Percentiles rank a stretch among this genome's conserved stretches.
phyloP scores from a whole-genome alignment of 2,797 vertebrate species.

The Halcyon chelicuti region DNA sequence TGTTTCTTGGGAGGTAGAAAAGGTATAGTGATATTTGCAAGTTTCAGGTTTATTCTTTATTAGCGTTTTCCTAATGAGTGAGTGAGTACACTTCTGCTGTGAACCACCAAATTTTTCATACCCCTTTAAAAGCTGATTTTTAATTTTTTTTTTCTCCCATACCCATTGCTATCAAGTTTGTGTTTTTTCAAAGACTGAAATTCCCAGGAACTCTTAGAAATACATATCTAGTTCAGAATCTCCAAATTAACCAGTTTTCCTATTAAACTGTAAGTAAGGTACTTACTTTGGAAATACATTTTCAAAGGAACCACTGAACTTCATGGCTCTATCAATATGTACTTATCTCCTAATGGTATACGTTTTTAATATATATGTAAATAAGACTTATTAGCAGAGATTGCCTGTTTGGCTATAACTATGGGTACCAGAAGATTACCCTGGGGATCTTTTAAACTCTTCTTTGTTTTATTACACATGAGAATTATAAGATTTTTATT shows the following conservation, averaged over 20 bases:
- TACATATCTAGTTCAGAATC: background rate
- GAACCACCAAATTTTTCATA: background rate
- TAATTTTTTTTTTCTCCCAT: background rate
- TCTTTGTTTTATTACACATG: conserved; percentile 46
- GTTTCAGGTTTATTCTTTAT: background rate
- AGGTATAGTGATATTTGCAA: background rate
- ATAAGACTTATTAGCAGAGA: conserved; percentile 62
- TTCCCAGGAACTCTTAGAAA: background rate
- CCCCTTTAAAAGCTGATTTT: background rate
- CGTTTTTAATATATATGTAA: conserved; percentile 56
- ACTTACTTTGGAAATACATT: conserved; percentile 38
- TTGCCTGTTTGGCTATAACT: conserved; percentile 47
- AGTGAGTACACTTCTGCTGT: background rate
- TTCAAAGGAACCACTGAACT: conserved; percentile 34
- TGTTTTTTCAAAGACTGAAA: background rate
- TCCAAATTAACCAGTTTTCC: conserved; percentile 54
- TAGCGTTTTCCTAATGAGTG: background rate
- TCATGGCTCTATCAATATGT: conserved; percentile 44
- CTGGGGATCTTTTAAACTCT: conserved; percentile 33
- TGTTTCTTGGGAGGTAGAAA: background rate
- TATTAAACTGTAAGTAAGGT: conserved; percentile 24
- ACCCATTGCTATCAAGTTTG: background rate
- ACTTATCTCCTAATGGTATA: conserved; percentile 58
- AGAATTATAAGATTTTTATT: conserved; percentile 32
- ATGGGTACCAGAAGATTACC: conserved; percentile 23